Percentiles rank a stretch among this genome's conserved stretches.
Conservation (phyloP, 2,113 vertebrate genomes). For the Macroglossus sobrinus region DNA sequence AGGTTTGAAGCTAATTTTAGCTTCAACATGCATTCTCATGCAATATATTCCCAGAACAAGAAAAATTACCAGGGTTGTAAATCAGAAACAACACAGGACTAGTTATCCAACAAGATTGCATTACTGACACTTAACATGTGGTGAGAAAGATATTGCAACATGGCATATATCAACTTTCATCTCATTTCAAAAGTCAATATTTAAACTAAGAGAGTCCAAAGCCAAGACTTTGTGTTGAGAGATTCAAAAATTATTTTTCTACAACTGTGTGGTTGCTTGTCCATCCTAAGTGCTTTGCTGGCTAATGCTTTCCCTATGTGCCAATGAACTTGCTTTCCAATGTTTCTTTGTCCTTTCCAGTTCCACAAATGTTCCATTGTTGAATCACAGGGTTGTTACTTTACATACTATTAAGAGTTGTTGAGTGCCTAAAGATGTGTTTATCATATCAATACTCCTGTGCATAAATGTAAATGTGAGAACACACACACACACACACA, state of each 20-base stretch:
- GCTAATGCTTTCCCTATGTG: background rate
- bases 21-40: constrained; percentile 26
- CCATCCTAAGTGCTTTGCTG: constrained; percentile 25
- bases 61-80: constrained; percentile 59
- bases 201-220: constrained; percentile 47
- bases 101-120: constrained; percentile 30
- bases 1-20: constrained; percentile 49
- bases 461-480: background rate
- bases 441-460: background rate
- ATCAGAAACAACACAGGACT: constrained; percentile 19
- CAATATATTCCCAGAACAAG: constrained; percentile 34
- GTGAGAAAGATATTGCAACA: constrained; percentile 46
- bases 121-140: constrained; percentile 46
- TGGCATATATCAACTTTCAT: constrained; percentile 47
- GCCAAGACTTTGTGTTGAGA: constrained; percentile 44
- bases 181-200: constrained; percentile 64
- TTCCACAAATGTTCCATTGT: background rate
- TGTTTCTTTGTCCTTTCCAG: background rate
- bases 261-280: background rate
- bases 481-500: background rate
- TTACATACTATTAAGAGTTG: background rate
- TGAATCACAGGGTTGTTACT: background rate
- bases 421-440: constrained; percentile 12
- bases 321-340: background rate
- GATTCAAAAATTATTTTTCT: constrained; percentile 5